Conservation (phyloP, 1,140 invertebrate genomes). For the Nebria ingens region DNA sequence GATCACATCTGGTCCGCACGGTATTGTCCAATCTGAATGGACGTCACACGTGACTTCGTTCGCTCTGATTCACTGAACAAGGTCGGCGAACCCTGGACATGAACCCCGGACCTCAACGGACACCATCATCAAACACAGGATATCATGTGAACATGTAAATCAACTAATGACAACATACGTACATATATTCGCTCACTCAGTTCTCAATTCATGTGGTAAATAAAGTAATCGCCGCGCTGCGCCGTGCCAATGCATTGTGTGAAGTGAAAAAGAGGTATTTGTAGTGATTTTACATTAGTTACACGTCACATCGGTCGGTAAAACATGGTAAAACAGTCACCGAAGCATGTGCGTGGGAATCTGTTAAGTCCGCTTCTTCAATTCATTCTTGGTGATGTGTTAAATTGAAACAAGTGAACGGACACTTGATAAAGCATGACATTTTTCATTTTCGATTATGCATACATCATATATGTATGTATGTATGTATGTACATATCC, state of each 20-base stretch:
- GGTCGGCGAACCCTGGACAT: neutral
- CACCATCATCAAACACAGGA: neutral
- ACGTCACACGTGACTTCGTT: conserved; percentile 6
- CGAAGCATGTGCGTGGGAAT: neutral
- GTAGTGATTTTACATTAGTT: neutral
- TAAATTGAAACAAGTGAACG: neutral
- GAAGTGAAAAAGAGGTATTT: neutral
- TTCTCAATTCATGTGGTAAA: too few relatives aligned
- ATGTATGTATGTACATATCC: too few relatives aligned
- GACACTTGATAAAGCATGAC: too few relatives aligned
- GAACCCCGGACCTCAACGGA: neutral
- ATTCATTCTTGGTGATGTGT: neutral
- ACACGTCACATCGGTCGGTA: neutral
- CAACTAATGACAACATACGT: neutral
- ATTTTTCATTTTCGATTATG: too few relatives aligned
- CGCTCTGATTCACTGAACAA: conserved; percentile 6
- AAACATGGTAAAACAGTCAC: neutral
- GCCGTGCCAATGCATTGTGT: too few relatives aligned
- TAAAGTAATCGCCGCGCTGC: too few relatives aligned
- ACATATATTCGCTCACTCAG: neutral
- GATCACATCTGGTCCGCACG: neutral
- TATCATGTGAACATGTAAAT: neutral
- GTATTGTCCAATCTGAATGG: conserved; percentile 2
- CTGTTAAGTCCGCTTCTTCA: neutral
- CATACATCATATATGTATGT: too few relatives aligned